Evolutionary conservation across 2,888 invertebrate genomes (phyloP).

Genomic region (Troilus luridus): DNA sequence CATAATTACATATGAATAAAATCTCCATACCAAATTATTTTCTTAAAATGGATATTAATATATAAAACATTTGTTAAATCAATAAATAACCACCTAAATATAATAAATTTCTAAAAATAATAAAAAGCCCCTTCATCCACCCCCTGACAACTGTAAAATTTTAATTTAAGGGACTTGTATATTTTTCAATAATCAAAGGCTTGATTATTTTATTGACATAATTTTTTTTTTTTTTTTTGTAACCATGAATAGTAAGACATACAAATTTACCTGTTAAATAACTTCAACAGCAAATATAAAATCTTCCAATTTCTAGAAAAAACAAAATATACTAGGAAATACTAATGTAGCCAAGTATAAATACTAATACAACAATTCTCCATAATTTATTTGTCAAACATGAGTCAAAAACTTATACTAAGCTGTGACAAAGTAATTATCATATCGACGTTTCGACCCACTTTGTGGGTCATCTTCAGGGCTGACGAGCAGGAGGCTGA

Average conservation of each 20-base stretch:
- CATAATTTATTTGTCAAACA: background rate
- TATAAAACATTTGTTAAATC: background rate
- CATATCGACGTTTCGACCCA: no score
- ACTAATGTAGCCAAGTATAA: background rate
- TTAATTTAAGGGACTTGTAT: background rate
- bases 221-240: background rate
- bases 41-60: background rate
- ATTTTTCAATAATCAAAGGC: background rate
- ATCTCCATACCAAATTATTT: background rate
- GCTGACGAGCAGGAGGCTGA: no score
- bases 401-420: background rate
- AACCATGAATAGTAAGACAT: background rate
- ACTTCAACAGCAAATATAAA: background rate
- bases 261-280: background rate
- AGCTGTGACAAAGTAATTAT: background rate
- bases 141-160: background rate
- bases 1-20: background rate
- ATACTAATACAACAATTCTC: background rate
- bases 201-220: no score
- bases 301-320: background rate
- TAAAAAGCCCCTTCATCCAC: no score
- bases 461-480: no score
- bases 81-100: background rate
- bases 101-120: no score
- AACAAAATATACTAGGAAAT: background rate